Evolutionary conservation across 2,797 vertebrate genomes (phyloP).

Genomic region (Limosa lapponica): DNA sequence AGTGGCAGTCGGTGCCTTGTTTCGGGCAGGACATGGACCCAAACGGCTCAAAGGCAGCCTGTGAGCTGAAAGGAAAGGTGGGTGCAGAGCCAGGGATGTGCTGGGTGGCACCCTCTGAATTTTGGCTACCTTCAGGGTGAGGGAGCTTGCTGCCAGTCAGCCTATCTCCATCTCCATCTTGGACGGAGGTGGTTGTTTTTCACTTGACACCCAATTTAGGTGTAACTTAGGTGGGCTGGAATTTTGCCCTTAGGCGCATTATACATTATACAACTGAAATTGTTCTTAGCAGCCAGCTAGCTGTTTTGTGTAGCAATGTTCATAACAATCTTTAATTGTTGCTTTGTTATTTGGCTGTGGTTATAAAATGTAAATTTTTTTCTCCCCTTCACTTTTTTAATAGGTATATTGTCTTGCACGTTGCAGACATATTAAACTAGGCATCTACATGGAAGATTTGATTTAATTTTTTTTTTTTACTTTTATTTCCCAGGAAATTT

Average conservation of each 20-base stretch:
- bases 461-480: neutral
- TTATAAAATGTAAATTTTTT: neutral
- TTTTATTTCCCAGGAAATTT: neutral
- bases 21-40: neutral
- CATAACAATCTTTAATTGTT: neutral
- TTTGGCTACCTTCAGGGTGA: neutral
- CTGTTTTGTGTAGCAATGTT: neutral
- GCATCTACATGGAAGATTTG: neutral
- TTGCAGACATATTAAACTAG: neutral
- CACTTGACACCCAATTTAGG: neutral
- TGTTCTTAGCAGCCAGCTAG: neutral
- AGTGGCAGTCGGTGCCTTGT: neutral
- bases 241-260: neutral
- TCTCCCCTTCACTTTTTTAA: neutral
- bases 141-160: neutral
- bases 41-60: neutral
- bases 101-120: neutral
- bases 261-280: neutral
- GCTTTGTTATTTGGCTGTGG: neutral
- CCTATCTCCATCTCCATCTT: neutral
- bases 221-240: neutral
- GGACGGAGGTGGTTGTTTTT: neutral
- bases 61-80: neutral
- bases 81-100: accelerated
- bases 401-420: neutral